Conservation (phyloP, 1,140 invertebrate species). For the Drosophila lacteicornis region DNA sequence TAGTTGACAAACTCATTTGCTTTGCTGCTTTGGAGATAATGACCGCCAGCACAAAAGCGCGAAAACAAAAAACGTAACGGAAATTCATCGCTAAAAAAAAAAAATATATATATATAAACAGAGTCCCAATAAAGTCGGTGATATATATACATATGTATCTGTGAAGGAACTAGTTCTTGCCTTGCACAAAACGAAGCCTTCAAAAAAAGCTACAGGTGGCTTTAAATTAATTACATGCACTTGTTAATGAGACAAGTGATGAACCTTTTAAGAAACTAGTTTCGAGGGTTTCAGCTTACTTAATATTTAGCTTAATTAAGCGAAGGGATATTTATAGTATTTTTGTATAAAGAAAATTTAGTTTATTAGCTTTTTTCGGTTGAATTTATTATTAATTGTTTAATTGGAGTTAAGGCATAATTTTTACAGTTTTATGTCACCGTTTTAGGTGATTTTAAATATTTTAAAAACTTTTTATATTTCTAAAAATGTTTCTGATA, state of each 20-base stretch:
- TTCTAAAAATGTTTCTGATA: background rate
- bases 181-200: conserved; percentile 12
- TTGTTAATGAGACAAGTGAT: conserved; percentile 48
- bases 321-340: too few species aligned
- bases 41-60: background rate
- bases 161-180: conserved; percentile 24
- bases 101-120: background rate
- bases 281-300: background rate
- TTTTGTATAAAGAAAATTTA: background rate
- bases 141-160: background rate
- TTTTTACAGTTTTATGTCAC: too few species aligned
- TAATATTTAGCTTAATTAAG: conserved; percentile 17
- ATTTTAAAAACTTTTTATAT: background rate
- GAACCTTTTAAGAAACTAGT: conserved; percentile 45
- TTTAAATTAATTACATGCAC: conserved; percentile 26
- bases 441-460: background rate
- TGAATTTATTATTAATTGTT: too few species aligned
- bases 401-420: too few species aligned
- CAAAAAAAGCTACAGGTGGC: conserved; percentile 22
- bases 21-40: conserved; percentile 13
- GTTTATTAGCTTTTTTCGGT: too few species aligned
- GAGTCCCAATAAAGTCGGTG: background rate
- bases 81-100: conserved; percentile 6
- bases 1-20: conserved; percentile 33
- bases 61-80: conserved; percentile 20